Evolutionary conservation across 2,888 invertebrate genomes (phyloP).

Genomic region (Hyposoter dolosus): DNA sequence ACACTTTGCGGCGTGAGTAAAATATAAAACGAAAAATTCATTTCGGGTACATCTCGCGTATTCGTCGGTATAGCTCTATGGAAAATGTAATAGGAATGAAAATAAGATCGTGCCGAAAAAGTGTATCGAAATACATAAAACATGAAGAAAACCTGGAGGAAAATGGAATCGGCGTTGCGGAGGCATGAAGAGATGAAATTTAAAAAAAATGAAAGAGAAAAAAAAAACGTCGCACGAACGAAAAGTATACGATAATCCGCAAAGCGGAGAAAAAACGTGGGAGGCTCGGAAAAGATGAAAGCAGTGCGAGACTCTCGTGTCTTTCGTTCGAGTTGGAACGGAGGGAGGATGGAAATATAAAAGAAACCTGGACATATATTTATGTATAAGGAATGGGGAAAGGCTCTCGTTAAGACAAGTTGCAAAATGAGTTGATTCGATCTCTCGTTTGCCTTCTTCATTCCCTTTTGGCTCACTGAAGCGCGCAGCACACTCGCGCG

Average conservation of each 20-base stretch:
- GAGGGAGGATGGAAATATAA: conserved; percentile 27
- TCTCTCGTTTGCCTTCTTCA: conserved; percentile 46
- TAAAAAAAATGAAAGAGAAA: not conserved
- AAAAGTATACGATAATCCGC: conserved; percentile 15
- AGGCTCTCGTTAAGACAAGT: conserved; percentile 52
- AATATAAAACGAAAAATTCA: not conserved
- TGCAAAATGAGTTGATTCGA: conserved; percentile 59
- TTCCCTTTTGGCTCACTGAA: conserved; percentile 27
- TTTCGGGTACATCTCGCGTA: not conserved
- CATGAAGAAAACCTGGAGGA: conserved; percentile 30
- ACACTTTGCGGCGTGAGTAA: not conserved
- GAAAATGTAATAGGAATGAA: not conserved
- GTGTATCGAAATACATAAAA: conserved; percentile 44
- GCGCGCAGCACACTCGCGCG: not conserved
- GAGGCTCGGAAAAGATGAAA: conserved; percentile 40
- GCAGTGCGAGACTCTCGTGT: conserved; percentile 28
- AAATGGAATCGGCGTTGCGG: conserved; percentile 5
- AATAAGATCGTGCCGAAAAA: not conserved
- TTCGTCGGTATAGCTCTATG: not conserved
- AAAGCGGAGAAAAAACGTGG: conserved; percentile 27
- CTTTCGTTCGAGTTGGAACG: conserved; percentile 19
- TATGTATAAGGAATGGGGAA: conserved; percentile 1
- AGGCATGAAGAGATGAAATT: conserved; percentile 15
- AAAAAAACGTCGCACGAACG: not conserved
- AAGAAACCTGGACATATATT: not conserved